Conservation (phyloP, 2,113 vertebrate genomes). For the Eclectus roratus region DNA sequence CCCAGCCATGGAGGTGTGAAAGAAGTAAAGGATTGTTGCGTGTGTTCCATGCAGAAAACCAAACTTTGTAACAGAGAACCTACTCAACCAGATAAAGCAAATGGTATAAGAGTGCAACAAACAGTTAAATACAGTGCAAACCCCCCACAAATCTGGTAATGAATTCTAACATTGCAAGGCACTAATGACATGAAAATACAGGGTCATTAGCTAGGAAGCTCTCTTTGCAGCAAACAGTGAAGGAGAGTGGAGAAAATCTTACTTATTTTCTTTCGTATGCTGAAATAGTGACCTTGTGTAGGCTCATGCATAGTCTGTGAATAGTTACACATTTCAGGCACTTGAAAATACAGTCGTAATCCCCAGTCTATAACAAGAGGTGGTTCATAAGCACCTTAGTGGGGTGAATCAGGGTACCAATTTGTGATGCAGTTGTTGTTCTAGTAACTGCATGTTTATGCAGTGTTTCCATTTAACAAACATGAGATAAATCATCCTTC, state of each 20-base stretch:
- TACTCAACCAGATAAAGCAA: background rate
- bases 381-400: background rate
- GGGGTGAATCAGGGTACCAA: background rate
- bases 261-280: background rate
- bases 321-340: background rate
- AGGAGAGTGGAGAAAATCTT: background rate
- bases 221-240: background rate
- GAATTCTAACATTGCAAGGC: background rate
- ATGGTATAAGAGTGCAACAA: rapidly evolving
- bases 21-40: background rate
- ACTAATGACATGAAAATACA: background rate
- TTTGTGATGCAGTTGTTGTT: background rate
- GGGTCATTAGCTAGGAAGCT: background rate
- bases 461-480: background rate
- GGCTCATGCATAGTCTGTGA: background rate
- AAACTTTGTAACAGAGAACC: background rate
- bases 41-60: background rate
- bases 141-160: no score
- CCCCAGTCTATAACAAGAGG: background rate
- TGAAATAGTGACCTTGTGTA: background rate
- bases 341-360: background rate
- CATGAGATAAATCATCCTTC: background rate
- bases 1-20: background rate
- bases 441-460: background rate
- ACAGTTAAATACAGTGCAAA: background rate